These are phyloP conservation scores for Physocephala rufipes DNA, from an alignment of 2,888 invertebrate species.

Conservation along the genomic window DNA sequence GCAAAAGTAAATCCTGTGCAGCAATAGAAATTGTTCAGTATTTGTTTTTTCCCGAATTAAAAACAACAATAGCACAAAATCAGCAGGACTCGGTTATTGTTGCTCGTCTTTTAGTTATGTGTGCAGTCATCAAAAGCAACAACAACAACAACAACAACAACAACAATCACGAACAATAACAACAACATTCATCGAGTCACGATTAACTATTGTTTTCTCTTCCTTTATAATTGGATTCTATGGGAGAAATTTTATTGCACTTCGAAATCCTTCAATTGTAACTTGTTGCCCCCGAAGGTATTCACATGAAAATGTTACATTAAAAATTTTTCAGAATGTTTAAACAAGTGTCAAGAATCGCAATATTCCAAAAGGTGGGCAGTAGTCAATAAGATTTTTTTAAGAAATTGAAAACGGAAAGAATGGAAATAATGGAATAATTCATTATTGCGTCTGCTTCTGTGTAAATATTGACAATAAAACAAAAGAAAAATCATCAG, in stretches of 20 bases:
- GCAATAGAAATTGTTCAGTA: not conserved
- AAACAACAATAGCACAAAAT: not conserved
- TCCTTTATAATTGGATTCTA: no score
- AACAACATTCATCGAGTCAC: slow-evolving; percentile 46
- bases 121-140: not conserved
- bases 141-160: slow-evolving; percentile 39
- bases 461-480: slow-evolving; percentile 8
- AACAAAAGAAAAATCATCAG: not conserved
- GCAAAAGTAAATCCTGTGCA: not conserved
- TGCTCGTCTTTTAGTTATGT: not conserved
- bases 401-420: no score
- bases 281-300: no score
- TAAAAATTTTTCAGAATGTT: no score
- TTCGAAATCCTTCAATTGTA: no score
- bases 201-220: no score
- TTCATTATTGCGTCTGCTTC: not conserved
- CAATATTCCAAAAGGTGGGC: no score
- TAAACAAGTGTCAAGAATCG: no score
- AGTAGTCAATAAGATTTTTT: no score
- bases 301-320: no score
- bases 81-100: not conserved
- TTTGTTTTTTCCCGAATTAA: not conserved
- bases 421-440: no score
- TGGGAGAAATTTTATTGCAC: no score
- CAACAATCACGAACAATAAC: slow-evolving; percentile 53